Percentiles rank a stretch among this genome's conserved stretches.
These are phyloP conservation scores for Alviniconcha marisindica DNA, from an alignment of 1,140 invertebrate genomes.

Conservation along the genomic window DNA sequence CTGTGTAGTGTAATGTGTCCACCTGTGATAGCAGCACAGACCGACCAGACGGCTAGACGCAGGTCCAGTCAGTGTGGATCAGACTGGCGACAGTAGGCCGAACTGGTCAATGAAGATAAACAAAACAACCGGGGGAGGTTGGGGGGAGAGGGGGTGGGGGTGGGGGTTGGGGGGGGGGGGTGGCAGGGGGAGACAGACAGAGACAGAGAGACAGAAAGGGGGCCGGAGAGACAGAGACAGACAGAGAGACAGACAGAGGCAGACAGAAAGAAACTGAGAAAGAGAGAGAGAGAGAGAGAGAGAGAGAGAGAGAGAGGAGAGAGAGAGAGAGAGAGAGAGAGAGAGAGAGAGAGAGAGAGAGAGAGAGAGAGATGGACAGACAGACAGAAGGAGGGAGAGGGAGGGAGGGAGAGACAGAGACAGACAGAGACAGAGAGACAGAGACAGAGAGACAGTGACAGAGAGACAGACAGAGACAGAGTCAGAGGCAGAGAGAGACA, in stretches of 20 bases:
- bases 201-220: too few species aligned
- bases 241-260: not conserved
- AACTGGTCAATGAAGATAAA: too few species aligned
- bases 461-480: not conserved
- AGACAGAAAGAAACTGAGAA: not conserved
- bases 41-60: too few species aligned
- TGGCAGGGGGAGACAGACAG: too few species aligned
- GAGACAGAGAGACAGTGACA: not conserved
- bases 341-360: not conserved
- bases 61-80: too few species aligned
- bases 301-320: not conserved
- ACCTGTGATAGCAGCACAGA: too few species aligned
- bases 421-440: not conserved
- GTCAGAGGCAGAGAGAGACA: too few species aligned
- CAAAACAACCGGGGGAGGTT: too few species aligned
- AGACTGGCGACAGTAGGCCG: too few species aligned
- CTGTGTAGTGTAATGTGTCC: too few species aligned
- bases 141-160: too few species aligned
- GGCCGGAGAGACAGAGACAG: not conserved
- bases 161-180: too few species aligned
- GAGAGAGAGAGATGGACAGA: not conserved
- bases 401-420: not conserved
- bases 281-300: not conserved
- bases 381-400: not conserved
- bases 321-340: not conserved